Conservation (phyloP, 1,140 invertebrate genomes). For the Euglossa dilemma region DNA sequence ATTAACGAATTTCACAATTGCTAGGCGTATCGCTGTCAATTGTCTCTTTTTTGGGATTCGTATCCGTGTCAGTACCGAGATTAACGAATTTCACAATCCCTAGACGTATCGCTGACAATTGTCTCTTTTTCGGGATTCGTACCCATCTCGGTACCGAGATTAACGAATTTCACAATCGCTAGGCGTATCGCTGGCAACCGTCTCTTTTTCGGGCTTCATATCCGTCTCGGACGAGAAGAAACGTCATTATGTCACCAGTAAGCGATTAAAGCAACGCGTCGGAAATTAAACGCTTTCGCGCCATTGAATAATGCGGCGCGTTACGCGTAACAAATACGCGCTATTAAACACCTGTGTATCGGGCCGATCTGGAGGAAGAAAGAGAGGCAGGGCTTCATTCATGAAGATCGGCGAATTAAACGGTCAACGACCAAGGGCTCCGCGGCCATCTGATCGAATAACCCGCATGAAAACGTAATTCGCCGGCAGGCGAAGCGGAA, state of each 20-base stretch:
- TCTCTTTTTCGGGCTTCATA: too few species aligned
- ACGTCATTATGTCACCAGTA: too few species aligned
- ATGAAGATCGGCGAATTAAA: conserved; percentile 3
- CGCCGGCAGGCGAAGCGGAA: background rate
- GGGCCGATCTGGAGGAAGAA: background rate
- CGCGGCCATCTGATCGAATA: background rate
- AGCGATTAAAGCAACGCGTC: background rate
- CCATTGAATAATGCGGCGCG: background rate
- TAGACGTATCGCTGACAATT: too few species aligned
- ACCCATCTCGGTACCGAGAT: too few species aligned
- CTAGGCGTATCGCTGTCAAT: too few species aligned
- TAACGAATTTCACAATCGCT: too few species aligned
- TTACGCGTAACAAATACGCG: background rate
- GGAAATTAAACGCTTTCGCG: background rate
- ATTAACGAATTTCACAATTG: too few species aligned
- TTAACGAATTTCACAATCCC: too few species aligned
- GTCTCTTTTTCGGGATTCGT: too few species aligned
- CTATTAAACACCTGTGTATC: background rate
- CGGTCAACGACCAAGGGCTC: background rate
- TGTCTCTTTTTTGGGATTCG: too few species aligned
- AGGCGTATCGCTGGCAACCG: too few species aligned
- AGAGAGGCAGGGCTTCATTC: background rate
- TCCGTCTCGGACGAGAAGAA: background rate
- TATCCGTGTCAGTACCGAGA: too few species aligned
- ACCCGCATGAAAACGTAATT: background rate